phyloP scores from a whole-genome alignment of 2,888 invertebrate species.

The Listrodromus nycthemerus region DNA sequence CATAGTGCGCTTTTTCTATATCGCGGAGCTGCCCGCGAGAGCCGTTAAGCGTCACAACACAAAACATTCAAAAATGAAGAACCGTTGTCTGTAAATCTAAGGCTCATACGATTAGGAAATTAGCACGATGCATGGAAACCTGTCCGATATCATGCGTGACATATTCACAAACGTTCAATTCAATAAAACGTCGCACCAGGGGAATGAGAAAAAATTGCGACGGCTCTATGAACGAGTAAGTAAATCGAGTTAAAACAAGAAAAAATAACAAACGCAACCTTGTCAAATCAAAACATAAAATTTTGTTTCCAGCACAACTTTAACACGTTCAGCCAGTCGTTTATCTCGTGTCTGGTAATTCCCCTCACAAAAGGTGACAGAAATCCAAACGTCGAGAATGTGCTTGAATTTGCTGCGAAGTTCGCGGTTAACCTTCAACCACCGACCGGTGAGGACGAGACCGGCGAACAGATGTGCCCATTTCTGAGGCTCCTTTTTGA shows the following conservation, averaged over 20 bases:
- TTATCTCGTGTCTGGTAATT: slow-evolving; percentile 47
- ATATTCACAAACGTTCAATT: slow-evolving; percentile 89
- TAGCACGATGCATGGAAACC: neutral
- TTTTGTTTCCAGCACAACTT: slow-evolving; percentile 84
- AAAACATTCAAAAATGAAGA: neutral
- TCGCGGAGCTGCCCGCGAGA: neutral
- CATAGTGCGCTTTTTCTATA: neutral
- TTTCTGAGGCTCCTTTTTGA: slow-evolving; percentile 87
- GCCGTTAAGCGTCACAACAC: neutral
- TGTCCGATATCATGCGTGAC: slow-evolving; percentile 69
- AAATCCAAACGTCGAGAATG: slow-evolving; percentile 89
- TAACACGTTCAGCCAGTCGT: slow-evolving; percentile 86
- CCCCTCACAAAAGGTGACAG: slow-evolving; percentile 86
- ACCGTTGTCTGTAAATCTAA: neutral
- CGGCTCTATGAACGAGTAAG: slow-evolving; percentile 88
- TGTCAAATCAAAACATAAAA: neutral
- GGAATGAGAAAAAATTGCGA: slow-evolving; percentile 87
- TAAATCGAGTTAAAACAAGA: slow-evolving; percentile 30
- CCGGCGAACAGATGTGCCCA: slow-evolving; percentile 83
- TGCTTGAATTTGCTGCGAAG: slow-evolving; percentile 90
- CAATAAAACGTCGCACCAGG: slow-evolving; percentile 88
- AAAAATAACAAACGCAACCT: neutral
- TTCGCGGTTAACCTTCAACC: slow-evolving; percentile 88
- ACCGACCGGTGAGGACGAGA: slow-evolving; percentile 78
- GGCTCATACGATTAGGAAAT: neutral